These are phyloP conservation scores for Hystrix cristata DNA, from an alignment of 2,113 vertebrate species.

Conservation along the genomic window DNA sequence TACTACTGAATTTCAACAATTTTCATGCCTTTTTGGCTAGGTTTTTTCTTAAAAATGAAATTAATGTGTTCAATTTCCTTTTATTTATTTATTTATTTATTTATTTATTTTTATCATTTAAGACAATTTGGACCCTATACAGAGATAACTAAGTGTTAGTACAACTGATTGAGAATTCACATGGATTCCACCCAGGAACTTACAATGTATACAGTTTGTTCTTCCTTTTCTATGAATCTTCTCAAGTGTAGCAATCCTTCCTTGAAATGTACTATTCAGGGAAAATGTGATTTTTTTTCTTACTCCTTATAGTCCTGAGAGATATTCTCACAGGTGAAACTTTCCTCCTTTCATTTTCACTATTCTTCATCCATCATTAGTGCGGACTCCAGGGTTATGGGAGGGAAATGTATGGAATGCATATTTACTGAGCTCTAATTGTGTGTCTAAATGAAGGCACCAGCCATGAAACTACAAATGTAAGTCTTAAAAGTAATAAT, in stretches of 20 bases:
- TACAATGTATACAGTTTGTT: neutral
- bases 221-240: neutral
- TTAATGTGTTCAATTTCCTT: conserved; percentile 10
- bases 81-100: neutral
- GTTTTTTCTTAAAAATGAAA: conserved; percentile 61
- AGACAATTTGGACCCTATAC: neutral
- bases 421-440: conserved; percentile 69
- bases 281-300: neutral
- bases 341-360: conserved; percentile 62
- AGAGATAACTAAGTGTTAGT: conserved; percentile 62
- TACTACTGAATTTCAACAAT: conserved; percentile 28
- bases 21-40: neutral
- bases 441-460: conserved; percentile 58
- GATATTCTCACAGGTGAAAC: neutral
- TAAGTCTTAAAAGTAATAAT: conserved; percentile 60
- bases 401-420: neutral
- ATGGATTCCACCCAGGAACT: neutral
- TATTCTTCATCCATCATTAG: conserved; percentile 44
- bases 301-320: neutral
- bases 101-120: conserved; percentile 58
- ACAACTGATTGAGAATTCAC: conserved; percentile 53
- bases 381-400: conserved; percentile 7
- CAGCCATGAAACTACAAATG: conserved; percentile 20
- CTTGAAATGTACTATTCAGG: conserved; percentile 57
- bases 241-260: conserved; percentile 56